These are phyloP conservation scores for Drosophila nannoptera DNA, from an alignment of 1,140 invertebrate genomes.

Conservation along the genomic window DNA sequence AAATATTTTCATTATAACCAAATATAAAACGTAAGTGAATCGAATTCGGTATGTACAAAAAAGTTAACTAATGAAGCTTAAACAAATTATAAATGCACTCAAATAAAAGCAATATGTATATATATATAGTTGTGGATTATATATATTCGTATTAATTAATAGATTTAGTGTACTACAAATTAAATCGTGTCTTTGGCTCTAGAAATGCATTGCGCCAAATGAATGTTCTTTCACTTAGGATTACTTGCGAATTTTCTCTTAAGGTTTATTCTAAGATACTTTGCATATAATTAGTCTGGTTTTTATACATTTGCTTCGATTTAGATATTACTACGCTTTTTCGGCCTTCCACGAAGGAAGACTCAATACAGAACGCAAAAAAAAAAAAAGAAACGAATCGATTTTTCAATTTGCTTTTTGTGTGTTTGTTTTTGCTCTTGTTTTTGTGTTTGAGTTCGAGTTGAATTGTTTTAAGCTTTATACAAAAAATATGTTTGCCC, in stretches of 20 bases:
- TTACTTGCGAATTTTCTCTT: conserved; percentile 23
- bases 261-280: conserved; percentile 31
- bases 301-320: conserved; percentile 73
- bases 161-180: not conserved
- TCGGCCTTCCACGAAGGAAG: conserved; percentile 39
- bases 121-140: not conserved
- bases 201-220: conserved; percentile 30
- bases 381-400: too few species aligned
- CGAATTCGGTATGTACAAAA: conserved; percentile 29
- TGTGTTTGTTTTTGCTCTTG: conserved; percentile 21
- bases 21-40: conserved; percentile 10
- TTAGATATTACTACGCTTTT: conserved; percentile 76
- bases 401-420: conserved; percentile 10
- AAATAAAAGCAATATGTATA: conserved; percentile 3
- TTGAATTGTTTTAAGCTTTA: conserved; percentile 37
- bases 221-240: conserved; percentile 20
- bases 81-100: conserved; percentile 11
- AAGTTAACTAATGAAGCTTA: conserved; percentile 7
- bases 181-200: conserved; percentile 47
- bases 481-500: conserved; percentile 42
- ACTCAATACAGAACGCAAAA: conserved; percentile 34
- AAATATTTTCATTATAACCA: conserved; percentile 19
- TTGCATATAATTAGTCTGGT: conserved; percentile 21
- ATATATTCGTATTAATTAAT: too few species aligned
- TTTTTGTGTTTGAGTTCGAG: conserved; percentile 18